Evolutionary conservation across 92 coral and sea anemone species (phyloP).

Genomic region (Paragorgia papillata): DNA sequence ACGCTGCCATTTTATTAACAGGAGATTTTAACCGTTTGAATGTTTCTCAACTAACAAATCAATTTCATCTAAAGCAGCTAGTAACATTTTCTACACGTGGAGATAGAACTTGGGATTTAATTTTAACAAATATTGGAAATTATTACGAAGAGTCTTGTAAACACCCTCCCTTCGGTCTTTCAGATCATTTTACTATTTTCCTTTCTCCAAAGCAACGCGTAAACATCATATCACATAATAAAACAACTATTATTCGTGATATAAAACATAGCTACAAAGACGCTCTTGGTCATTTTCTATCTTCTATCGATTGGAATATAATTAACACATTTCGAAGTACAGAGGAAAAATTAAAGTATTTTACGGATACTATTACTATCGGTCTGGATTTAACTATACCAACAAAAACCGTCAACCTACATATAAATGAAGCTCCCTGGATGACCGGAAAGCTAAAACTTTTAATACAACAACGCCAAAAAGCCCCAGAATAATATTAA

Average conservation of each 20-base stretch:
- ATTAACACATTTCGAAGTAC: too few species aligned
- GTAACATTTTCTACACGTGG: background rate
- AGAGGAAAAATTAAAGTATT: background rate
- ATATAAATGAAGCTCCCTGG: slow-evolving; percentile 7
- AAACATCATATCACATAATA: too few species aligned
- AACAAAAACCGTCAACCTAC: background rate
- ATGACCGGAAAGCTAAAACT: background rate
- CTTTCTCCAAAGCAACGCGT: too few species aligned
- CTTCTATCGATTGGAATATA: too few species aligned
- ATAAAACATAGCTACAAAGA: too few species aligned
- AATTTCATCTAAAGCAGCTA: slow-evolving; percentile 2
- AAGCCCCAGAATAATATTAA: background rate
- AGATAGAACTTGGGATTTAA: background rate
- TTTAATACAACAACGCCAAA: background rate
- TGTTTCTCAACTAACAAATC: background rate
- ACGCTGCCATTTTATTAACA: slow-evolving; percentile 25
- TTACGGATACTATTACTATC: background rate
- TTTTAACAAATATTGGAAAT: background rate
- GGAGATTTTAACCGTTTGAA: slow-evolving; percentile 30
- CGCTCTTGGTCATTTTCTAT: too few species aligned
- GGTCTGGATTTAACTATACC: background rate
- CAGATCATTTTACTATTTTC: too few species aligned
- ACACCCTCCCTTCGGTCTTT: too few species aligned
- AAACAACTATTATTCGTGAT: too few species aligned
- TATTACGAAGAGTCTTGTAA: too few species aligned